A percentile compares a stretch with the other conserved stretches of the same genome.
Conservation (phyloP, 2,797 vertebrate genomes). For the Parotocinclus haroldoi region DNA sequence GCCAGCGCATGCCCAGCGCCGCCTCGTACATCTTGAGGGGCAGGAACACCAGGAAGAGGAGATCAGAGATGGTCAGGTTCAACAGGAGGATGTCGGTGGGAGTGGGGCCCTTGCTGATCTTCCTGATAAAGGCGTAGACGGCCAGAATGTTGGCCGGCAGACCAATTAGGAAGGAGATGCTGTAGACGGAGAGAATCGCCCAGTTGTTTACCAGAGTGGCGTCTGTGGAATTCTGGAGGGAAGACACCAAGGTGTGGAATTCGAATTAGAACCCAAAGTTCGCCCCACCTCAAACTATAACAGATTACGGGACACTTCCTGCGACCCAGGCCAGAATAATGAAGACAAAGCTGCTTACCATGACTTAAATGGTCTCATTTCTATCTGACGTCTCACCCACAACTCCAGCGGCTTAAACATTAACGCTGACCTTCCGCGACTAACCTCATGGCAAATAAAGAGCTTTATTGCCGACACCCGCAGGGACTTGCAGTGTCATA, state of each 20-base stretch:
- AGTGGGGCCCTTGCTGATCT: constrained; percentile 57
- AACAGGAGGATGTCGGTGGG: constrained; percentile 73
- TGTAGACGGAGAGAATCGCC: constrained; percentile 63
- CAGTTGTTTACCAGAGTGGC: constrained; percentile 6
- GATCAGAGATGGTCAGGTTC: constrained; percentile 74
- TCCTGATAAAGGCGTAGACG: constrained; percentile 64
- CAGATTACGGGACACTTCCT: too few relatives aligned
- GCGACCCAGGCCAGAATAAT: too few relatives aligned
- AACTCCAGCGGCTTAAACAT: background rate
- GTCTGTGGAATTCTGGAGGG: constrained; percentile 3
- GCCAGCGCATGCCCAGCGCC: constrained; percentile 55
- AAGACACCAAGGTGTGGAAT: background rate
- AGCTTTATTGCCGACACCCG: background rate
- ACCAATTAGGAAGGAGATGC: constrained; percentile 70
- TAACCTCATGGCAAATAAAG: constrained; percentile 5
- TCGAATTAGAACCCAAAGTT: too few relatives aligned
- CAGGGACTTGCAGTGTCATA: background rate
- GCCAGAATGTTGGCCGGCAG: constrained; percentile 77
- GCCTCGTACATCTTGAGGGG: constrained; percentile 79
- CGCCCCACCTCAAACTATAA: too few relatives aligned
- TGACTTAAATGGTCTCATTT: background rate
- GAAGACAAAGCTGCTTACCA: too few relatives aligned
- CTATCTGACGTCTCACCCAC: background rate
- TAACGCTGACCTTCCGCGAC: background rate
- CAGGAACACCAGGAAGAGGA: constrained; percentile 74